A percentile compares a stretch with the other conserved stretches of the same genome.
Evolutionary conservation across 53 echinoderm and acorn worm genomes (phyloP).

Genomic region (Arbacia lixula): DNA sequence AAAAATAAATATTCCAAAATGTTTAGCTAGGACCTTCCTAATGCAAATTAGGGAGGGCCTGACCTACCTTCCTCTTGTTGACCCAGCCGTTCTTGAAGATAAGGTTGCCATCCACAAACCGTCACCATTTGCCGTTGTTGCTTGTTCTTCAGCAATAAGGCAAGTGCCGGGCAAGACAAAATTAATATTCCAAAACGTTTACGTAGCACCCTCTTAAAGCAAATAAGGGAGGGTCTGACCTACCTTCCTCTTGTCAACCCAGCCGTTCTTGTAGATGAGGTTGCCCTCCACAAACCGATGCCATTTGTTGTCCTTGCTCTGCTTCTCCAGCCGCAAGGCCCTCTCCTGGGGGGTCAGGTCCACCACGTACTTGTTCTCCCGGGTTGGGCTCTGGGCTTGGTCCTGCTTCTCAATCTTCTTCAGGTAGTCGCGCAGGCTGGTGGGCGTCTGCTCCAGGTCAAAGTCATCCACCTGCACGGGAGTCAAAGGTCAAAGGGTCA

Average conservation of each 20-base stretch:
- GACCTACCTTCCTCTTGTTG: too few species aligned
- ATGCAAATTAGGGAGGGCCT: too few species aligned
- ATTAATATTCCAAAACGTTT: too few species aligned
- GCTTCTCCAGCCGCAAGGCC: conserved; percentile 70
- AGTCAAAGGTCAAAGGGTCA: too few species aligned
- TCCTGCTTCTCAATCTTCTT: conserved; percentile 71
- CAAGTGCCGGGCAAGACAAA: too few species aligned
- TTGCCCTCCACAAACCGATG: conserved; percentile 95
- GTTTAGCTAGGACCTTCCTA: too few species aligned
- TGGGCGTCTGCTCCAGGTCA: conserved; percentile 64
- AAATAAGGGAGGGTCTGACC: neutral
- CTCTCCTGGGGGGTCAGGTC: conserved; percentile 72
- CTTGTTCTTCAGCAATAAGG: too few species aligned
- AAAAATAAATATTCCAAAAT: too few species aligned
- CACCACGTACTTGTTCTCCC: conserved; percentile 79
- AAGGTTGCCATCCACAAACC: too few species aligned
- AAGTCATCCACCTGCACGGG: conserved; percentile 77
- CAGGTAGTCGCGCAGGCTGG: conserved; percentile 77
- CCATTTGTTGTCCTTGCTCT: conserved; percentile 88
- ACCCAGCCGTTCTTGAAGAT: too few species aligned
- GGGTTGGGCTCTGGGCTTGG: conserved; percentile 57
- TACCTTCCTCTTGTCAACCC: conserved; percentile 96
- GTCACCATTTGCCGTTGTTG: too few species aligned
- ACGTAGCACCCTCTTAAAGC: too few species aligned
- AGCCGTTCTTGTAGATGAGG: conserved; percentile 93